Conservation (phyloP, 1,140 invertebrate genomes). For the Trissolcus basalis region DNA sequence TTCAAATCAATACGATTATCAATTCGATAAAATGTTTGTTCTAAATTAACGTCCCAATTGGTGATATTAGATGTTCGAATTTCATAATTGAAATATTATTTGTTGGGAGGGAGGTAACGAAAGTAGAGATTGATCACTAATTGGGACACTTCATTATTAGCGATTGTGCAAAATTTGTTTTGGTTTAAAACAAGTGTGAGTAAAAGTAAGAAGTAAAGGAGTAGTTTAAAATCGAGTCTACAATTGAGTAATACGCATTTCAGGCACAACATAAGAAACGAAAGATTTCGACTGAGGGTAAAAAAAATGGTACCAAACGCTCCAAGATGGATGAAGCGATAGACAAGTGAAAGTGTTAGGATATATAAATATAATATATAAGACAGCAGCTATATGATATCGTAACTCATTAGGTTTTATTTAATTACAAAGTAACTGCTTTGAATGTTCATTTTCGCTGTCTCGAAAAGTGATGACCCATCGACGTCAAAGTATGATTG, state of each 20-base stretch:
- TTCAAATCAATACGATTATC: too few species aligned
- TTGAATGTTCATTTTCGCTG: slow-evolving; percentile 47
- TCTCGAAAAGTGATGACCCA: slow-evolving; percentile 40
- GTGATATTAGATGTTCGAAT: too few species aligned
- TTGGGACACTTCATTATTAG: too few species aligned
- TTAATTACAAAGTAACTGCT: slow-evolving; percentile 18
- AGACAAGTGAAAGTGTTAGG: slow-evolving; percentile 72
- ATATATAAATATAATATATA: slow-evolving; percentile 43
- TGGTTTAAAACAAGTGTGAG: slow-evolving; percentile 20
- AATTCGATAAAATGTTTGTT: too few species aligned
- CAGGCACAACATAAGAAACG: slow-evolving; percentile 76
- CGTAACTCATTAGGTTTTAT: slow-evolving; percentile 44
- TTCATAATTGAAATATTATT: too few species aligned
- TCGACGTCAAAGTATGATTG: slow-evolving; percentile 33
- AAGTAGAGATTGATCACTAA: too few species aligned
- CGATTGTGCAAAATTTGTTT: slow-evolving; percentile 6
- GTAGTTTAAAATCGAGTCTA: slow-evolving; percentile 52
- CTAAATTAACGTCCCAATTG: too few species aligned
- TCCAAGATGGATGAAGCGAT: slow-evolving; percentile 72
- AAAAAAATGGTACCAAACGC: slow-evolving; percentile 76
- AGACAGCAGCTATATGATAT: slow-evolving; percentile 36
- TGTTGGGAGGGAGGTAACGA: too few species aligned
- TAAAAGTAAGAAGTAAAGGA: slow-evolving; percentile 5
- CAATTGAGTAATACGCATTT: slow-evolving; percentile 72
- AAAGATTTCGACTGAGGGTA: slow-evolving; percentile 73